Evolutionary conservation across 2,797 vertebrate species (phyloP).

Genomic region (Neosilurus hyrtlii): DNA sequence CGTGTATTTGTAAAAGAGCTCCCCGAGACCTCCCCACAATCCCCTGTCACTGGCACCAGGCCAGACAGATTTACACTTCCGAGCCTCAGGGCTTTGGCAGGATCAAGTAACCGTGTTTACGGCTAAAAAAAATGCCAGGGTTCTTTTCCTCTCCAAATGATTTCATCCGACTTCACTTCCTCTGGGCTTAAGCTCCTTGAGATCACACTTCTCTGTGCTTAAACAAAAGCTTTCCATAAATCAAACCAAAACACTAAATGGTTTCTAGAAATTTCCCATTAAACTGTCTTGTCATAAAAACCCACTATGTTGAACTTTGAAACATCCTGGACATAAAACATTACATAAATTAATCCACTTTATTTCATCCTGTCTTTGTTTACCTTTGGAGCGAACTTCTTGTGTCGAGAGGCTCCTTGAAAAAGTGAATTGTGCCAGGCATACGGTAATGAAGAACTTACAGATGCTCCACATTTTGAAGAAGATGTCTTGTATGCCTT

Average conservation of each 20-base stretch:
- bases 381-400: constrained; percentile 66
- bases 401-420: constrained; percentile 49
- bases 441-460: constrained; percentile 62
- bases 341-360: not conserved
- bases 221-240: not conserved
- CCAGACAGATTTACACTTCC: constrained; percentile 76
- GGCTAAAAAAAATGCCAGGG: constrained; percentile 61
- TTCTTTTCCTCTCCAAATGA: constrained; percentile 44
- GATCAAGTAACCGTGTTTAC: constrained; percentile 70
- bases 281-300: not conserved
- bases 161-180: constrained; percentile 55
- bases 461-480: constrained; percentile 65
- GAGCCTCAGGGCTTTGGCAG: constrained; percentile 66
- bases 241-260: too few species aligned
- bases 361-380: not conserved
- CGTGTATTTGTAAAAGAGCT: constrained; percentile 44
- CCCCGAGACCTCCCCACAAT: constrained; percentile 37
- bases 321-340: not conserved
- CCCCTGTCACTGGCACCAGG: constrained; percentile 60
- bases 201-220: constrained; percentile 7
- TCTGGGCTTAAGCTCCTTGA: constrained; percentile 56
- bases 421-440: constrained; percentile 51
- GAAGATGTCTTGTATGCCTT: constrained; percentile 38
- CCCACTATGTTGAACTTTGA: not conserved
- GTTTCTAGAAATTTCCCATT: not conserved